phyloP scores from a whole-genome alignment of 2,888 invertebrate genomes.

The Choristoneura rosaceana region DNA sequence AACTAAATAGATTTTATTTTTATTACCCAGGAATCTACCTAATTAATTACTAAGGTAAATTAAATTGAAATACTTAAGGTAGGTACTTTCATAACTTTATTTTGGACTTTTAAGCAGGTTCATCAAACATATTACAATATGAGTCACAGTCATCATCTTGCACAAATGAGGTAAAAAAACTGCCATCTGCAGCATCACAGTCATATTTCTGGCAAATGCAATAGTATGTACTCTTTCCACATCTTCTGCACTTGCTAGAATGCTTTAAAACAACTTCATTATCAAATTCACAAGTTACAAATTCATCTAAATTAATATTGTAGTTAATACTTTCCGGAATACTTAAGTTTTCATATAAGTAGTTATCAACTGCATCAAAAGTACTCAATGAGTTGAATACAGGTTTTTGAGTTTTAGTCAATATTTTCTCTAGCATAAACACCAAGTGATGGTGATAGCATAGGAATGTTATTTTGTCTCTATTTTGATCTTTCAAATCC shows the following conservation, averaged over 20 bases:
- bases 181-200: constrained; percentile 63
- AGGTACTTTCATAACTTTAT: constrained; percentile 1
- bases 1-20: no score
- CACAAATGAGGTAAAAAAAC: constrained; percentile 69
- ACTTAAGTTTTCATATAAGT: constrained; percentile 86
- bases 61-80: neutral
- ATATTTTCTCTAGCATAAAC: constrained; percentile 95
- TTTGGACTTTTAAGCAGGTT: constrained; percentile 43
- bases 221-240: constrained; percentile 71
- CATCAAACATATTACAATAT: constrained; percentile 76
- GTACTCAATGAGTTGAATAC: constrained; percentile 92
- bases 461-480: constrained; percentile 89
- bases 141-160: constrained; percentile 71
- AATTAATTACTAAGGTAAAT: neutral
- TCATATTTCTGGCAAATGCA: constrained; percentile 74
- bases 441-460: constrained; percentile 98
- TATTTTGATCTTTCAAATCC: constrained; percentile 86
- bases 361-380: constrained; percentile 89
- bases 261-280: constrained; percentile 75
- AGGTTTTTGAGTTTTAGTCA: constrained; percentile 89
- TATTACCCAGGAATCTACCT: no score
- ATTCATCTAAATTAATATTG: constrained; percentile 59
- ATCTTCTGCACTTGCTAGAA: constrained; percentile 73
- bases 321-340: constrained; percentile 55
- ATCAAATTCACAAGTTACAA: constrained; percentile 70